Conservation (phyloP, 2,888 invertebrate genomes). For the Andrena minutula region DNA sequence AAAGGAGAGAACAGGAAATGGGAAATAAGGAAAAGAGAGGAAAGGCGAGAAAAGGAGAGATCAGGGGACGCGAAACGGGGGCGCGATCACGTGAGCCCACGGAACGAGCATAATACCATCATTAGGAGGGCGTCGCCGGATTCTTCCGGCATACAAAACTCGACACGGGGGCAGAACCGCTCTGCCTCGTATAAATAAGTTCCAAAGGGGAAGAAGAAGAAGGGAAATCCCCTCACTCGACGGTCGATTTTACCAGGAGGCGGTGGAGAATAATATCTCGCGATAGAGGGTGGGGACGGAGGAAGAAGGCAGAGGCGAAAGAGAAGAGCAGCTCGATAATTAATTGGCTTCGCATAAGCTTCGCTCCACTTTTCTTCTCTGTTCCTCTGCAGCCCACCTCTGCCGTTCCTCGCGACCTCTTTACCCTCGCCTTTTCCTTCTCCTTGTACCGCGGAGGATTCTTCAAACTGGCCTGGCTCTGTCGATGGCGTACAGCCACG, state of each 20-base stretch:
- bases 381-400: constrained; percentile 43
- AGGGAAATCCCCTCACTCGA: constrained; percentile 50
- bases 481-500: constrained; percentile 44
- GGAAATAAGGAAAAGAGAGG: not conserved
- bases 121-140: constrained; percentile 74
- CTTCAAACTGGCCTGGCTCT: constrained; percentile 37
- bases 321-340: constrained; percentile 66
- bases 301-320: constrained; percentile 17
- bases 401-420: constrained; percentile 55
- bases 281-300: constrained; percentile 12
- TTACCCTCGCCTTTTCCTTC: constrained; percentile 33
- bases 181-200: constrained; percentile 69
- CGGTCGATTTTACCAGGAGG: constrained; percentile 58
- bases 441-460: constrained; percentile 51
- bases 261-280: constrained; percentile 60
- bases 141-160: constrained; percentile 74
- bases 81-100: constrained; percentile 64
- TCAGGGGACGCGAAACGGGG: constrained; percentile 48
- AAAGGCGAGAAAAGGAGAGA: not conserved
- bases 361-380: constrained; percentile 75
- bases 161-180: constrained; percentile 60
- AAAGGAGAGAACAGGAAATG: not conserved
- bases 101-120: constrained; percentile 74
- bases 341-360: constrained; percentile 79
- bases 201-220: constrained; percentile 44